Conservation (phyloP, 2,797 vertebrate species). For the Microctenopoma steveboyesi region DNA sequence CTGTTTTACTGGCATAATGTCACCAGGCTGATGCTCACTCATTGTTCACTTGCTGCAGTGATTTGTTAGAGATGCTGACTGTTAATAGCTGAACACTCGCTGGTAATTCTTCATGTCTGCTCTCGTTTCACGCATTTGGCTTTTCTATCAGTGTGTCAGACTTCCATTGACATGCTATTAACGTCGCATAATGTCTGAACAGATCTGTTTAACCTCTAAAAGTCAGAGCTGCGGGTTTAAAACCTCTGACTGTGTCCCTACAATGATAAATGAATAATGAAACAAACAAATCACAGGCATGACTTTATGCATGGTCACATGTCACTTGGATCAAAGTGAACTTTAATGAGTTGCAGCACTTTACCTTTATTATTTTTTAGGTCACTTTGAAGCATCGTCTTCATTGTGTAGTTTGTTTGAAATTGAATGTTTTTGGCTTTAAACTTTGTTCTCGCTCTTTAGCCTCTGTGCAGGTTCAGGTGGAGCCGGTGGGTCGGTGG, state of each 20-base stretch:
- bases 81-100: background rate
- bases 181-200: background rate
- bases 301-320: too few relatives aligned
- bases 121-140: background rate
- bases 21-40: constrained; percentile 24
- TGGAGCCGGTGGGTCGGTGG: constrained; percentile 98
- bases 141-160: background rate
- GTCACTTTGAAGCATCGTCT: too few relatives aligned
- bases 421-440: background rate
- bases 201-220: constrained; percentile 19
- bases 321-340: too few relatives aligned
- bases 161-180: background rate
- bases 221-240: background rate
- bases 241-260: too few relatives aligned
- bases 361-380: too few relatives aligned
- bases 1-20: constrained; percentile 3
- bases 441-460: background rate
- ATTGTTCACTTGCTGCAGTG: constrained; percentile 21
- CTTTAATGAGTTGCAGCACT: too few relatives aligned
- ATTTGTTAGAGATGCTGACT: constrained; percentile 10
- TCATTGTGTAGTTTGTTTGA: too few relatives aligned
- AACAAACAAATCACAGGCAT: too few relatives aligned
- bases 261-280: too few relatives aligned
- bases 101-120: background rate
- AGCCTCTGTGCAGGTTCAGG: constrained; percentile 91